These are phyloP conservation scores for Hipposideros armiger DNA, from an alignment of 2,113 vertebrate genomes.

Conservation along the genomic window DNA sequence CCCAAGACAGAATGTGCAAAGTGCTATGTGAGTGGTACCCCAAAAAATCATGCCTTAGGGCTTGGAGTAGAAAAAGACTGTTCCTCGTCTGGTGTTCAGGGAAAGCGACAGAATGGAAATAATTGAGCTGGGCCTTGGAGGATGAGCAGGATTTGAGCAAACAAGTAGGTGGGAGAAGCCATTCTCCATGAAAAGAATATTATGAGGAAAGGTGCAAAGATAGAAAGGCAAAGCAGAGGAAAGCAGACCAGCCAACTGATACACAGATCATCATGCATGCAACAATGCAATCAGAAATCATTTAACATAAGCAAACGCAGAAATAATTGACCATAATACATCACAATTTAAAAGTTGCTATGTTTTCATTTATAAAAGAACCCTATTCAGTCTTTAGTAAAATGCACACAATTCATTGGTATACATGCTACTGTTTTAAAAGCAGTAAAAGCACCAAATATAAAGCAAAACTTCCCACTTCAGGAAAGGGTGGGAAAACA, in stretches of 20 bases:
- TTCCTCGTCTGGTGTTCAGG: background rate
- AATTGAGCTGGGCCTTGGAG: background rate
- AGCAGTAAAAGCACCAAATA: background rate
- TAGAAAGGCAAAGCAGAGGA: background rate
- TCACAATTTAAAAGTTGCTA: background rate
- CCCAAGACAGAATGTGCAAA: background rate
- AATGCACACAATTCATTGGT: background rate
- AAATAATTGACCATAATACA: background rate
- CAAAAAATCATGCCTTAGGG: background rate
- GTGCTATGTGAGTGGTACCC: background rate
- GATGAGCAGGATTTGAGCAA: background rate
- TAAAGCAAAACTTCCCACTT: background rate
- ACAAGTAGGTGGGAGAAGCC: background rate
- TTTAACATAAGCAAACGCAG: background rate
- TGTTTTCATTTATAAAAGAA: background rate
- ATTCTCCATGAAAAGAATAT: background rate
- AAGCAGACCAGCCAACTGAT: background rate
- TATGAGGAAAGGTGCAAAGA: background rate
- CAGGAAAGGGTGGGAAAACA: background rate
- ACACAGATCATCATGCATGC: too few relatives aligned
- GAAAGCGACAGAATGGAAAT: background rate
- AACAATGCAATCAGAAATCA: background rate
- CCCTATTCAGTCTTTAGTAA: background rate
- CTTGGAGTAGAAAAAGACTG: background rate
- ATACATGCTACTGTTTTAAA: background rate